Conservation (phyloP, 2,797 vertebrate genomes). For the Australoheros facetus region DNA sequence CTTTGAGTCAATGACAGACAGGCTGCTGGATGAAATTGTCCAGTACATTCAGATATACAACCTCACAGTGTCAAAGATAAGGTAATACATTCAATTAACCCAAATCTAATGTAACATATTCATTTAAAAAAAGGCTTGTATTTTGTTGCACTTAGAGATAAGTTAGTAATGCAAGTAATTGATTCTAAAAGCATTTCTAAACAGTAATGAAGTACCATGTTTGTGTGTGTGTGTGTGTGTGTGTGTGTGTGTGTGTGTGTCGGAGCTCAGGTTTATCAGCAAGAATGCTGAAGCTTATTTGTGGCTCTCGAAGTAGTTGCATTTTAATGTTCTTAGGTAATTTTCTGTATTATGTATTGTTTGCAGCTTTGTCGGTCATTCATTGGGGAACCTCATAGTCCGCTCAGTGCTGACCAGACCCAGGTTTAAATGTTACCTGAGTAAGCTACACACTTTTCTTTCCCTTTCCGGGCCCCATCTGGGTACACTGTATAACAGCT, state of each 20-base stretch:
- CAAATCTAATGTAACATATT: neutral
- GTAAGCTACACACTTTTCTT: constrained; percentile 94
- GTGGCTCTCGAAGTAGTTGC: neutral
- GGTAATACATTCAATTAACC: constrained; percentile 77
- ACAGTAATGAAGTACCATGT: neutral
- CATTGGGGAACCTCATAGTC: constrained; percentile 97
- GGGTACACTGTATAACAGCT: constrained; percentile 98
- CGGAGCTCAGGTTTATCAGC: too few species aligned
- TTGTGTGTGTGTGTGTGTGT: too few species aligned
- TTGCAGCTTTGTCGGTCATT: constrained; percentile 97
- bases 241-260: too few species aligned
- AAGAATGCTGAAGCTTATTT: neutral
- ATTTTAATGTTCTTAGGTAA: neutral
- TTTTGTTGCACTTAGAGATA: neutral
- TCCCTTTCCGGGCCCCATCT: constrained; percentile 98
- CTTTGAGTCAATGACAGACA: constrained; percentile 99
- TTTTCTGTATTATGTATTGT: neutral
- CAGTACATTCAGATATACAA: constrained; percentile 99
- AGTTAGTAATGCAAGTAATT: neutral
- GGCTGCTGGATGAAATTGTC: constrained; percentile 97
- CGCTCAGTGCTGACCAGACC: constrained; percentile 96
- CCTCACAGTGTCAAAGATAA: constrained; percentile 96
- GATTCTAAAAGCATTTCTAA: neutral
- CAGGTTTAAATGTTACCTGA: constrained; percentile 96
- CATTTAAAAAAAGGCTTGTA: neutral